Conservation (phyloP, 1,140 invertebrate genomes). For the Asobara japonica region DNA sequence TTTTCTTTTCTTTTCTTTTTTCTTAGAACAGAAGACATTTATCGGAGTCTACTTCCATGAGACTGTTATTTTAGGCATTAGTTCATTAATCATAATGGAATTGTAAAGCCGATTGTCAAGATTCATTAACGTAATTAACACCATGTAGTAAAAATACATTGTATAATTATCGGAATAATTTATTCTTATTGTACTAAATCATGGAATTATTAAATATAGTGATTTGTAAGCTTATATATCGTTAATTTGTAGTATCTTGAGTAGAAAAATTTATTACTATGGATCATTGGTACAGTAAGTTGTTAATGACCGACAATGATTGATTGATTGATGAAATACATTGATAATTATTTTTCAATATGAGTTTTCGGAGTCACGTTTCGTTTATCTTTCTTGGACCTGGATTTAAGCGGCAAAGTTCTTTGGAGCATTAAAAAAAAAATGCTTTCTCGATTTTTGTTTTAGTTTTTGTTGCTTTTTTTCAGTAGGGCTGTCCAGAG, state of each 20-base stretch:
- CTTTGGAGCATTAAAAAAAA: neutral
- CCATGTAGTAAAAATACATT: neutral
- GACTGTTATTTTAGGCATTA: neutral
- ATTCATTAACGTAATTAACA: neutral
- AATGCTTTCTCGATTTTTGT: neutral
- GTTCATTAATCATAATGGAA: neutral
- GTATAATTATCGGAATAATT: neutral
- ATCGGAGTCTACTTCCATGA: slow-evolving; percentile 3
- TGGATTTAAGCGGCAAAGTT: too few species aligned
- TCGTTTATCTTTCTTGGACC: neutral
- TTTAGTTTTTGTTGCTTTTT: neutral
- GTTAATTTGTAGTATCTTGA: neutral
- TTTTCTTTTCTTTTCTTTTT: neutral
- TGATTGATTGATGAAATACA: slow-evolving; percentile 13
- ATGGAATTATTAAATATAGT: neutral
- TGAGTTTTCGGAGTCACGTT: neutral
- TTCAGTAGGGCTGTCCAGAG: too few species aligned
- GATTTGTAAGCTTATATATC: neutral
- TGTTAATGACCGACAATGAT: neutral
- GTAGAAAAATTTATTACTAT: neutral
- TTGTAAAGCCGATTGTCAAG: neutral
- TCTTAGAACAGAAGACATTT: neutral
- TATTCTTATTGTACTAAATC: neutral
- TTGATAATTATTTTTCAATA: slow-evolving; percentile 14
- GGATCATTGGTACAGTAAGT: neutral